Evolutionary conservation across 2,888 invertebrate species (phyloP), one percentile per base, ranked within the genome.

Genomic region (Drosophila paramelanica): DNA sequence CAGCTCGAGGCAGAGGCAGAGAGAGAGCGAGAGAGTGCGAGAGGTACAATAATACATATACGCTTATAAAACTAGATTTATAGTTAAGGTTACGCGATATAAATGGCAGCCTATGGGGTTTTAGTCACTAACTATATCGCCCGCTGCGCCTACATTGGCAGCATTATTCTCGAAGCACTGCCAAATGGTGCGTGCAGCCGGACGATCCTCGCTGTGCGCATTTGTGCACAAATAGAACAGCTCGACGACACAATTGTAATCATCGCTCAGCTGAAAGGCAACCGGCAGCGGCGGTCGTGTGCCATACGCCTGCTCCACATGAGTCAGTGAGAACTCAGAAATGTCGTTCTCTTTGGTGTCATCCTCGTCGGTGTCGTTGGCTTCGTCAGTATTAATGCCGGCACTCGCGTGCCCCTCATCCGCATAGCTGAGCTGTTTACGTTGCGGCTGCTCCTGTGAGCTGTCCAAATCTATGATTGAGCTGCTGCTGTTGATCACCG

Each of bases 151-250:
- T 5, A 74, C 47, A 57, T 64, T 73, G 43, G 72, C 72, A 3
- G 71, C 66, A 68, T 83, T 83, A 17, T 85, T 83, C 52, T 81
- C 77, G 5, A 82, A 73, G 36, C 83, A 83, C 6, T 81, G 73
- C 79, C 82, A 89, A 58, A 91, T 90, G 52, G 94, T 93, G 49
- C 91, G 92, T 0, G 96, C 95, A 2, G 93, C 90, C 0, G 96
- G 96, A 23, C 97, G 92, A 69, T 93, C 91, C 20, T 92, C 91
- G 5, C 94, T 93, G 72, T 93, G 91, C 10, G 92, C 89, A 88
- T 95, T 95, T 0, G 97, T 97, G 89, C 96, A 96, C 73, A 94
- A 93, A 90, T 94, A 94, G 92, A 96, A 96, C 68, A 97, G 79
- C 39, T 95, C 94, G 2, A 97, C 93, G 0, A 96, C 93, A 6